phyloP scores from a whole-genome alignment of 2,113 vertebrate genomes.

The Chionomys nivalis region DNA sequence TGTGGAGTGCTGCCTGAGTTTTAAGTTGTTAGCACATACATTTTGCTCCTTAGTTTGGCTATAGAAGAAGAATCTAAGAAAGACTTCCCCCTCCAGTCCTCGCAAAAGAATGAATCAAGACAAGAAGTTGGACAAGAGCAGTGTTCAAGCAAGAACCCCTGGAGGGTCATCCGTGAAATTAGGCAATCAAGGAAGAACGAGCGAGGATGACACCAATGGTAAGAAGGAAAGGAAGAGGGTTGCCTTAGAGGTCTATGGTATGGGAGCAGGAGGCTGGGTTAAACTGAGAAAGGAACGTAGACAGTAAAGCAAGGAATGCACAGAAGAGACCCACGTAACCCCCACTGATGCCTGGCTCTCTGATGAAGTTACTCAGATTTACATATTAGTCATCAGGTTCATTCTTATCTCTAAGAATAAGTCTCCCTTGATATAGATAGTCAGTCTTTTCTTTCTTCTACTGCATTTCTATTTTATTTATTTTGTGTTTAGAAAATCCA shows the following conservation, averaged over 20 bases:
- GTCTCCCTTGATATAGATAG: background rate
- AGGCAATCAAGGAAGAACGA: background rate
- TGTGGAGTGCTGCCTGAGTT: background rate
- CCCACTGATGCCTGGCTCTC: background rate
- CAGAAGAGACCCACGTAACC: background rate
- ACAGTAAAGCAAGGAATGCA: background rate
- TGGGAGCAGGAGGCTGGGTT: background rate
- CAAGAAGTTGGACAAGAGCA: conserved; percentile 30
- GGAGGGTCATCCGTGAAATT: background rate
- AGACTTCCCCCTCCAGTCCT: too few species aligned
- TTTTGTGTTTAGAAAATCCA: conserved; percentile 57
- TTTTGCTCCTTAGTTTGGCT: background rate
- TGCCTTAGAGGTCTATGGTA: too few species aligned
- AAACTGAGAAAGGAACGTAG: background rate
- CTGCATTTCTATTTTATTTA: conserved; percentile 29
- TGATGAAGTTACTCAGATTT: background rate
- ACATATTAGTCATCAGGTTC: background rate
- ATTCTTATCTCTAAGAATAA: background rate
- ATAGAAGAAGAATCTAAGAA: background rate
- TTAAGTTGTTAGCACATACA: background rate
- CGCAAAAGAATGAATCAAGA: background rate
- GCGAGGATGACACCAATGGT: background rate
- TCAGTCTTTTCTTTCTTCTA: background rate
- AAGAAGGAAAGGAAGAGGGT: background rate
- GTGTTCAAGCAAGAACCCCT: background rate